phyloP scores from a whole-genome alignment of 2,797 vertebrate genomes.

The Acanthurus leucopareius region DNA sequence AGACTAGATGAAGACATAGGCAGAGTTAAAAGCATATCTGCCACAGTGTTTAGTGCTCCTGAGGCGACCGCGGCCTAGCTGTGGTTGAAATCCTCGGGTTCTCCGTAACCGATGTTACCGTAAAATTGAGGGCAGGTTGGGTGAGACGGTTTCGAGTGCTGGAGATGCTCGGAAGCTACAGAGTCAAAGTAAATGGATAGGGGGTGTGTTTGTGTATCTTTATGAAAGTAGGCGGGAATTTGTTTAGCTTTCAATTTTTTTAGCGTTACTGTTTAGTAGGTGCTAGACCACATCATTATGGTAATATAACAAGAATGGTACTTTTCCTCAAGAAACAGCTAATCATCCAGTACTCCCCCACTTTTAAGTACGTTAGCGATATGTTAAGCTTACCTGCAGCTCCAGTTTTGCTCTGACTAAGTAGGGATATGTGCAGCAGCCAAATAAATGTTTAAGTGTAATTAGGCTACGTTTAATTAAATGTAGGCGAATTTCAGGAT shows the following conservation, averaged over 20 bases:
- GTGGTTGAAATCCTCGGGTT: constrained; percentile 66
- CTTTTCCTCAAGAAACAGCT: constrained; percentile 13
- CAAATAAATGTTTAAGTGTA: not conserved
- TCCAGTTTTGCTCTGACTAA: not conserved
- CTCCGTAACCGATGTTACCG: constrained; percentile 37
- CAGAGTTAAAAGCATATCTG: constrained; percentile 23
- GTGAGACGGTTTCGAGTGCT: constrained; percentile 12
- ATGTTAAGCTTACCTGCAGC: constrained; percentile 1
- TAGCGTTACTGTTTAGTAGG: not conserved
- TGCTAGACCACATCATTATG: not conserved
- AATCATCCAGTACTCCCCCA: not conserved
- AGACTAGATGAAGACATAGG: not conserved
- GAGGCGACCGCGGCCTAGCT: constrained; percentile 66
- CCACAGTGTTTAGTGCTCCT: constrained; percentile 10
- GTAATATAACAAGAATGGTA: not conserved
- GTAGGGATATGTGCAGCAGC: not conserved
- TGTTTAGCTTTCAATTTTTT: constrained; percentile 44
- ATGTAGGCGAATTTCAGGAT: not conserved
- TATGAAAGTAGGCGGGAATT: constrained; percentile 87
- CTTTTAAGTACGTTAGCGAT: constrained; percentile 19
- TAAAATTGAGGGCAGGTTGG: constrained; percentile 16
- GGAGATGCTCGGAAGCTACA: constrained; percentile 45
- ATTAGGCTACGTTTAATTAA: not conserved
- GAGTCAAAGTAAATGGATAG: constrained; percentile 69
- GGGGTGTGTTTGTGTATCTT: constrained; percentile 87